Conservation (phyloP, 1,140 invertebrate species). For the Sinonovacula constricta region DNA sequence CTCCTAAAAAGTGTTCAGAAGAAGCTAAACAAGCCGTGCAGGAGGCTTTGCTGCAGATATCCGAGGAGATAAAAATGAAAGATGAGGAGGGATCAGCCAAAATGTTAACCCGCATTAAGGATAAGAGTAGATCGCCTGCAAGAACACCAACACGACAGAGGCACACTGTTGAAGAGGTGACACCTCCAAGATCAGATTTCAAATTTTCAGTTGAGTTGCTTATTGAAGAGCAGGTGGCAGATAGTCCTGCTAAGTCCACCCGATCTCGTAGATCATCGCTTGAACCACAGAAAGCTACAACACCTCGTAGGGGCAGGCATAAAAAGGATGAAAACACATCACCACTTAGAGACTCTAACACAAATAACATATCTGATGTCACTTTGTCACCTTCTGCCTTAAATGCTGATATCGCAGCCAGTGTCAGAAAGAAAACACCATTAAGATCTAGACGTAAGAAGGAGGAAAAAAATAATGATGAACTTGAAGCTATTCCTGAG, state of each 20-base stretch:
- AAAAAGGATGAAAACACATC: constrained; percentile 2
- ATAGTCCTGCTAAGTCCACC: constrained; percentile 2
- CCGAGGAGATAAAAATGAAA: constrained; percentile 12
- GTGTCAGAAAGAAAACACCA: constrained; percentile 10
- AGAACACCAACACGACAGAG: constrained; percentile 22
- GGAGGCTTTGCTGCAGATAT: constrained; percentile 24
- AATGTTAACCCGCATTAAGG: constrained; percentile 42
- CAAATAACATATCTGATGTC: too few species aligned
- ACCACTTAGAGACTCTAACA: too few species aligned
- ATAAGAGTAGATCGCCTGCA: constrained; percentile 14
- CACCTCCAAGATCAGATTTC: constrained; percentile 13
- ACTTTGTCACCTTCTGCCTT: not conserved
- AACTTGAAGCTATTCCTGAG: not conserved
- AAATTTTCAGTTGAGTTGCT: too few species aligned
- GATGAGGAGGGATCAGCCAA: not conserved
- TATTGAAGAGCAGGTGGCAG: not conserved
- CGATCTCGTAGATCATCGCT: not conserved
- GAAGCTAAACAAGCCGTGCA: constrained; percentile 32
- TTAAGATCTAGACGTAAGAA: constrained; percentile 5
- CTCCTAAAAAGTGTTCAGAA: constrained; percentile 20
- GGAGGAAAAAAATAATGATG: constrained; percentile 5
- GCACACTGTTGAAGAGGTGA: not conserved
- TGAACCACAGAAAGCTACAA: constrained; percentile 5
- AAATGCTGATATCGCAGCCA: not conserved
- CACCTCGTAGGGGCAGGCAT: constrained; percentile 18